These are phyloP conservation scores for Gryon sp. DNA, from an alignment of 1,140 invertebrate genomes.

Conservation along the genomic window DNA sequence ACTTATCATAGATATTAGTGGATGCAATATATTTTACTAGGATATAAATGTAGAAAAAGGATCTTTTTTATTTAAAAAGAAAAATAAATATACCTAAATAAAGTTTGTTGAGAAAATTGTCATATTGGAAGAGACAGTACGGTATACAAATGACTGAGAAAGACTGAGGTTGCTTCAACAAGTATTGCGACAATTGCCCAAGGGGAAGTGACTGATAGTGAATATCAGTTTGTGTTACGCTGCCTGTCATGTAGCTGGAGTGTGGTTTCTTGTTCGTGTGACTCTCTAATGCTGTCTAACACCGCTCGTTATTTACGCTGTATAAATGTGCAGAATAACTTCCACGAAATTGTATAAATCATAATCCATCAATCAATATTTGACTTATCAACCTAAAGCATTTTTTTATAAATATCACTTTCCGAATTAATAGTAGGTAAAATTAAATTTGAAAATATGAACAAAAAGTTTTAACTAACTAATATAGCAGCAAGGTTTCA, in stretches of 20 bases:
- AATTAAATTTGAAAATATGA: too few species aligned
- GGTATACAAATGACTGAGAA: constrained; percentile 53
- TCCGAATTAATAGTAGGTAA: too few species aligned
- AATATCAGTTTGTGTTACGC: constrained; percentile 58
- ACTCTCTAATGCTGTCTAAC: constrained; percentile 42
- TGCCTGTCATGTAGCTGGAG: constrained; percentile 45
- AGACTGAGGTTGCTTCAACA: constrained; percentile 46
- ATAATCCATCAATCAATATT: constrained; percentile 23
- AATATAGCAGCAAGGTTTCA: too few species aligned
- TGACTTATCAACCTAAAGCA: too few species aligned
- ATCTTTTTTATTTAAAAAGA: too few species aligned
- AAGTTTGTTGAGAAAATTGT: constrained; percentile 35
- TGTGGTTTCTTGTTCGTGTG: constrained; percentile 53
- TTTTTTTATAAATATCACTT: too few species aligned
- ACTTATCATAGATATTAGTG: too few species aligned
- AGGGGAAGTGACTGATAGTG: constrained; percentile 54
- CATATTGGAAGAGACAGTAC: constrained; percentile 26
- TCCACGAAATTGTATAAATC: constrained; percentile 14
- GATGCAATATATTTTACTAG: too few species aligned
- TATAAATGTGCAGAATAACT: constrained; percentile 6
- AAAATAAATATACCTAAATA: constrained; percentile 19
- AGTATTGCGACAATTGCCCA: constrained; percentile 59
- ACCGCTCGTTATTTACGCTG: constrained; percentile 30
- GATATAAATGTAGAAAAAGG: too few species aligned
- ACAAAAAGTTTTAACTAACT: too few species aligned